phyloP scores from a whole-genome alignment of 2,113 vertebrate genomes.

The Pachycephala philippinensis region DNA sequence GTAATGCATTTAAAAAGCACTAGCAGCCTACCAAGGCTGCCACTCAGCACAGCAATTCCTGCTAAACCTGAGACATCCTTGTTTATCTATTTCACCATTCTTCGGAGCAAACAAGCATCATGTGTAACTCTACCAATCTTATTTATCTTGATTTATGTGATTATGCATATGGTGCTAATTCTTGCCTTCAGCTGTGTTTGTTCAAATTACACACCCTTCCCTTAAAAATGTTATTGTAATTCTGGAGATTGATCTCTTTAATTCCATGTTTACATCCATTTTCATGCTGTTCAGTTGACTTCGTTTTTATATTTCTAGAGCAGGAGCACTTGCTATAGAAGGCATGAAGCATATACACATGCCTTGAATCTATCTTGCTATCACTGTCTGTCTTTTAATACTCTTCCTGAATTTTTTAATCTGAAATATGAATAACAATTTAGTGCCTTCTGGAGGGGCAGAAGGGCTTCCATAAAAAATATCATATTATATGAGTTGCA shows the following conservation, averaged over 20 bases:
- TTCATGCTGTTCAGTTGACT: slow-evolving; percentile 29
- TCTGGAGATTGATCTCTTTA: slow-evolving; percentile 28
- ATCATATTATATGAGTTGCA: slow-evolving; percentile 47
- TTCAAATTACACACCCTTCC: slow-evolving; percentile 34
- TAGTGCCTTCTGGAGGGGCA: slow-evolving; percentile 54
- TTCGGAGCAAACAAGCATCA: background rate
- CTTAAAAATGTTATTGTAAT: slow-evolving; percentile 30
- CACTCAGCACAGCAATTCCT: background rate
- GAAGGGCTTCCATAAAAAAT: slow-evolving; percentile 47
- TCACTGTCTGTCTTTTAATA: slow-evolving; percentile 45
- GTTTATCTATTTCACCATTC: background rate
- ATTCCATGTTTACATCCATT: slow-evolving; percentile 50
- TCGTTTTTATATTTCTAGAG: slow-evolving; percentile 20
- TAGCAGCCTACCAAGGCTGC: background rate
- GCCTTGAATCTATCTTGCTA: slow-evolving; percentile 45
- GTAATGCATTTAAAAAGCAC: background rate
- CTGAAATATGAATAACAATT: slow-evolving; percentile 69
- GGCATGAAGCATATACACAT: background rate
- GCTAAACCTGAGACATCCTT: background rate
- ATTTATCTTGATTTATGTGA: slow-evolving; percentile 46
- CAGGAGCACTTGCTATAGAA: background rate
- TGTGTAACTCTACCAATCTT: background rate
- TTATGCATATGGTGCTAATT: slow-evolving; percentile 44
- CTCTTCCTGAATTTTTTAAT: slow-evolving; percentile 59
- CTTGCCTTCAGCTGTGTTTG: slow-evolving; percentile 26